These are phyloP conservation scores for Taphrorychus bicolor DNA, from an alignment of 2,888 invertebrate genomes.

Conservation along the genomic window DNA sequence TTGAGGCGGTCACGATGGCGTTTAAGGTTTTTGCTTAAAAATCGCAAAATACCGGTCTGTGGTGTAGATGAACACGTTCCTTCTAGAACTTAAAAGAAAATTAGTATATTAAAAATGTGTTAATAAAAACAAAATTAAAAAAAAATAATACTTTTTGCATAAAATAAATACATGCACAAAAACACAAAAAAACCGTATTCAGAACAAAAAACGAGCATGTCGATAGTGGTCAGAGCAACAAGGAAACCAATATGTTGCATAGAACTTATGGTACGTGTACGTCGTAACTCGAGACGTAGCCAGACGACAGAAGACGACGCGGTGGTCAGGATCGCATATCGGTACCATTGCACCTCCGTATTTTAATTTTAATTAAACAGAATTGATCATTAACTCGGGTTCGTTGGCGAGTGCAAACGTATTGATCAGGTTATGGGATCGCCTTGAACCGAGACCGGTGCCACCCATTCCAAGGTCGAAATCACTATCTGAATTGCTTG, in stretches of 20 bases:
- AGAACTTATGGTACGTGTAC: constrained; percentile 48
- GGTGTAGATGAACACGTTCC: no score
- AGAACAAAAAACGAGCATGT: constrained; percentile 43
- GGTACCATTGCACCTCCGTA: constrained; percentile 50
- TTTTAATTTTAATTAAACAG: constrained; percentile 60
- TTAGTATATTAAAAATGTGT: no score
- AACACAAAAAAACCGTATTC: no score
- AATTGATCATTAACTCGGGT: constrained; percentile 56
- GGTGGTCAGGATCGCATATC: constrained; percentile 44
- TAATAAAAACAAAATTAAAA: no score
- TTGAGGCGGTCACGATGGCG: constrained; percentile 48
- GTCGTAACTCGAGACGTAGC: constrained; percentile 44
- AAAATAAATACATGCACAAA: constrained; percentile 21
- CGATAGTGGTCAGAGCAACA: constrained; percentile 44
- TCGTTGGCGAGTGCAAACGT: constrained; percentile 49
- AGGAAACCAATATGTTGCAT: constrained; percentile 48
- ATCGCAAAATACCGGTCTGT: constrained; percentile 21
- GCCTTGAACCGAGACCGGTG: constrained; percentile 52
- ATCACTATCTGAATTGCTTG: constrained; percentile 33
- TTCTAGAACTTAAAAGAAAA: no score
- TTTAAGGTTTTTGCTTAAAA: constrained; percentile 37
- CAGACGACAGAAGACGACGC: constrained; percentile 39
- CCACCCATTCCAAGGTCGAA: constrained; percentile 53
- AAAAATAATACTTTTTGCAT: no score
- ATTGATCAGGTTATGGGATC: constrained; percentile 57